Conservation (phyloP, 1,140 invertebrate species). For the Gonioctena quinquepunctata region DNA sequence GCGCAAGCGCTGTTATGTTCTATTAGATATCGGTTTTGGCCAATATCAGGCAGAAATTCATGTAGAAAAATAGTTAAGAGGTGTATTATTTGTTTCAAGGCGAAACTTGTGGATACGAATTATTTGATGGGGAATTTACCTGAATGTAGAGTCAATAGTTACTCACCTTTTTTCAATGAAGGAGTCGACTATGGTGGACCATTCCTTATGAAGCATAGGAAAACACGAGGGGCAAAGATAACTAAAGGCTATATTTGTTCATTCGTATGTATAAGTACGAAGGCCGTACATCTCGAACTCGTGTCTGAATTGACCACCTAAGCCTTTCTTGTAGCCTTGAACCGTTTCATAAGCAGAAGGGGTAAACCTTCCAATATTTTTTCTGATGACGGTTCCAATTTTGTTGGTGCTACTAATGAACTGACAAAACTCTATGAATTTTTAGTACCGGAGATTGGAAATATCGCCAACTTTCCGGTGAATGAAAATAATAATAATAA, state of each 20-base stretch:
- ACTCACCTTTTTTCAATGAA: slow-evolving; percentile 36
- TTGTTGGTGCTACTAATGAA: slow-evolving; percentile 31
- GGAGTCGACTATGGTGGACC: slow-evolving; percentile 18
- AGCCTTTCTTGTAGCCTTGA: slow-evolving; percentile 40
- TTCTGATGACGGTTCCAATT: slow-evolving; percentile 40
- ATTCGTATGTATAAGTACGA: slow-evolving; percentile 29
- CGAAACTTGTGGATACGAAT: too few species aligned
- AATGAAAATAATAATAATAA: too few species aligned
- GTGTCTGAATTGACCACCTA: slow-evolving; percentile 39
- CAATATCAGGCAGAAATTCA: too few species aligned
- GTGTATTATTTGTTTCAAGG: too few species aligned
- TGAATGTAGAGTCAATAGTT: slow-evolving; percentile 12
- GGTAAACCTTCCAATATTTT: slow-evolving; percentile 25
- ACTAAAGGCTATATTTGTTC: slow-evolving; percentile 23
- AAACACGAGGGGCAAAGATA: slow-evolving; percentile 20
- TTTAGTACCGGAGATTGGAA: too few species aligned
- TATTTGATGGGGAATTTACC: slow-evolving; percentile 25
- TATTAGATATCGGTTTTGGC: too few species aligned
- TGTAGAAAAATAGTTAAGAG: too few species aligned
- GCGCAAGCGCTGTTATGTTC: too few species aligned
- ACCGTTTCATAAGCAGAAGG: slow-evolving; percentile 39
- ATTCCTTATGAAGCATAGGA: slow-evolving; percentile 18
- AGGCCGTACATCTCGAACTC: slow-evolving; percentile 53
- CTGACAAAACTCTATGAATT: slow-evolving; percentile 14
- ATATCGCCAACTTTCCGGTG: too few species aligned